These are phyloP conservation scores for Chaetorhynchus papuensis DNA, from an alignment of 2,113 vertebrate genomes.

Conservation along the genomic window DNA sequence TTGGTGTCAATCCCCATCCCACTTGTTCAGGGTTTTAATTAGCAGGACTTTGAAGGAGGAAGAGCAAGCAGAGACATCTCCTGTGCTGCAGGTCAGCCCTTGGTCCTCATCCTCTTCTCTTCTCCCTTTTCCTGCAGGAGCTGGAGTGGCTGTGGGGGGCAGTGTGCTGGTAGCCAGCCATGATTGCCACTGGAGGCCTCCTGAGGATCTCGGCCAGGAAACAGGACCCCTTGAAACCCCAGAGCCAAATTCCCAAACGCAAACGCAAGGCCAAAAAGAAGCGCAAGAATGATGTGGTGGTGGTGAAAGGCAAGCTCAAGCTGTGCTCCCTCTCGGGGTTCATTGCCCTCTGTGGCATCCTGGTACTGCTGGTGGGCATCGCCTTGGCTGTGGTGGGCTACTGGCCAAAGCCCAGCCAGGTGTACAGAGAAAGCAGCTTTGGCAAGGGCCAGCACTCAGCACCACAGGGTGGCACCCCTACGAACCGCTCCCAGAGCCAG, in stretches of 20 bases:
- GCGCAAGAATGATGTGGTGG: constrained; percentile 90
- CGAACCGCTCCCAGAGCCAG: constrained; percentile 25
- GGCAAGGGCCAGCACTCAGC: neutral
- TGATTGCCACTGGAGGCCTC: constrained; percentile 96
- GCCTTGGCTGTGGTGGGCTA: constrained; percentile 91
- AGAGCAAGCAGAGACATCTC: neutral
- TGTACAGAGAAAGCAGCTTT: constrained; percentile 67
- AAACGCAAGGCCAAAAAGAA: constrained; percentile 88
- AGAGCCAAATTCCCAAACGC: constrained; percentile 78
- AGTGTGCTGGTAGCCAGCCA: constrained; percentile 67
- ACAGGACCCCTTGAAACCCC: constrained; percentile 86
- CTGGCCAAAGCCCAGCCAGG: constrained; percentile 82
- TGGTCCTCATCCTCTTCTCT: constrained; percentile 22
- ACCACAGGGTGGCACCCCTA: neutral
- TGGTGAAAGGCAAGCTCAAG: constrained; percentile 92
- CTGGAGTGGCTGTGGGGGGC: constrained; percentile 31
- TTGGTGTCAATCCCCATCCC: neutral
- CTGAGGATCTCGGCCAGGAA: constrained; percentile 90
- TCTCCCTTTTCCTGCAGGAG: constrained; percentile 64
- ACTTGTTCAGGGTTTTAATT: neutral
- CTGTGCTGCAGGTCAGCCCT: neutral
- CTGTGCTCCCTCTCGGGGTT: constrained; percentile 88
- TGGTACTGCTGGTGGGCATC: constrained; percentile 87
- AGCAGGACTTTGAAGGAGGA: neutral
- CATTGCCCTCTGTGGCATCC: constrained; percentile 84